phyloP scores from a whole-genome alignment of 2,888 invertebrate genomes.

The Lydus trimaculatus region DNA sequence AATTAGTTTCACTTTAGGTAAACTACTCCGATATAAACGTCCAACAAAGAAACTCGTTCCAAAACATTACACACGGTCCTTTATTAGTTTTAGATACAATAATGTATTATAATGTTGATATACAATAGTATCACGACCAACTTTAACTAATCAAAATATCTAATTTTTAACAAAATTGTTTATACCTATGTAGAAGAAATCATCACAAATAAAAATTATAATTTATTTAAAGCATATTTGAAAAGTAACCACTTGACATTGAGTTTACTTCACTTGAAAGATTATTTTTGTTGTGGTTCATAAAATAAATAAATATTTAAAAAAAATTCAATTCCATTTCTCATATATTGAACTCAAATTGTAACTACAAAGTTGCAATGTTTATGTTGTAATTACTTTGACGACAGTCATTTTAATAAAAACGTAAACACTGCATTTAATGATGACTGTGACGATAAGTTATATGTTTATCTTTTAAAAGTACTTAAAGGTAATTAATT shows the following conservation, averaged over 20 bases:
- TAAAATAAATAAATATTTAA: constrained; percentile 5
- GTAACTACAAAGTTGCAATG: constrained; percentile 4
- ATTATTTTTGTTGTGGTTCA: not conserved
- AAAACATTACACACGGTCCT: constrained; percentile 46
- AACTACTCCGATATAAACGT: constrained; percentile 46
- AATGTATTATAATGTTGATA: not conserved
- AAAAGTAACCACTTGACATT: not conserved
- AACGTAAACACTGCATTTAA: constrained; percentile 20
- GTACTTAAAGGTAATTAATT: constrained; percentile 25
- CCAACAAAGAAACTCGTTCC: constrained; percentile 50
- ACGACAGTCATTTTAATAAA: constrained; percentile 10
- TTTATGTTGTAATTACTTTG: not conserved
- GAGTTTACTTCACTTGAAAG: not conserved
- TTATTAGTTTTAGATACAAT: constrained; percentile 16
- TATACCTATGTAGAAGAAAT: not conserved
- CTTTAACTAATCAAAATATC: constrained; percentile 3
- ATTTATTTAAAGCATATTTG: not conserved
- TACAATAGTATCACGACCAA: constrained; percentile 1
- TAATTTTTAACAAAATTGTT: not conserved
- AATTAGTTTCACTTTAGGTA: constrained; percentile 57
- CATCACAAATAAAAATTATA: not conserved
- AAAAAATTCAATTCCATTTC: not conserved
- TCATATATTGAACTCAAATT: not conserved
- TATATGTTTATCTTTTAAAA: constrained; percentile 16
- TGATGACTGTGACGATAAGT: constrained; percentile 14